Evolutionary conservation across 2,797 vertebrate genomes (phyloP), one percentile per base, ranked within the genome.

Genomic region (Antrozous pallidus): DNA sequence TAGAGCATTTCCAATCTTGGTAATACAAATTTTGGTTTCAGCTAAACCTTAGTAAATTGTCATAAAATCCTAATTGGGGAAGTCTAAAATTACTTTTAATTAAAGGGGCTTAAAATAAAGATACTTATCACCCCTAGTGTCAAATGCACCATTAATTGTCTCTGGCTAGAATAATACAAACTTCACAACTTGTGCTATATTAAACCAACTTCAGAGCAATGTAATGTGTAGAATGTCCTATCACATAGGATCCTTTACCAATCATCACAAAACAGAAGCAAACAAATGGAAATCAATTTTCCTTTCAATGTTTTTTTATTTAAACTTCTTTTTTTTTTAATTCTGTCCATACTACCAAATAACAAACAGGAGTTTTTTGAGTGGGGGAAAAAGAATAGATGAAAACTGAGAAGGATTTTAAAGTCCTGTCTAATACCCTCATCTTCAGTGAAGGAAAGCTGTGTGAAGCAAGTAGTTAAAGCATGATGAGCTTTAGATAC

Each of bases 1-100:
- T 0, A 87, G 33, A 84, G 36, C 47, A 91, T 81, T 82, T 77
- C 26, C 10, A 91, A 74, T 91, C 42, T 82, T 75, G 22, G 40
- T 67, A 71, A 91, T 26, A 74, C 4, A 90, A 63, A 81, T 58
- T 87, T 91, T 49, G 78, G 36, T 47, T 94, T 91, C 17, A 87
- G 40, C 6, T 88, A 31, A 49, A 3, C 8, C 3, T 58, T 54
- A 36, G 5, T 49, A 31, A 88, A 79, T 70, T 90, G 9, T 56
- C 51, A 90, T 13, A 71, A 75, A 80, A 40, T 13, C 3, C 18
- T 92, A 51, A 1, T 42, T 80, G 49, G 33, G 33, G 16, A 61
- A 69, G 17, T 16, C 38, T 67, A 49, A 54, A 77, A 20, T 49
- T 81, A 75, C 36, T 91, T 40, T 28, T 78, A 93, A 82, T 20